Evolutionary conservation across 2,797 vertebrate species (phyloP).

Genomic region (Buphagus erythrorhynchus): DNA sequence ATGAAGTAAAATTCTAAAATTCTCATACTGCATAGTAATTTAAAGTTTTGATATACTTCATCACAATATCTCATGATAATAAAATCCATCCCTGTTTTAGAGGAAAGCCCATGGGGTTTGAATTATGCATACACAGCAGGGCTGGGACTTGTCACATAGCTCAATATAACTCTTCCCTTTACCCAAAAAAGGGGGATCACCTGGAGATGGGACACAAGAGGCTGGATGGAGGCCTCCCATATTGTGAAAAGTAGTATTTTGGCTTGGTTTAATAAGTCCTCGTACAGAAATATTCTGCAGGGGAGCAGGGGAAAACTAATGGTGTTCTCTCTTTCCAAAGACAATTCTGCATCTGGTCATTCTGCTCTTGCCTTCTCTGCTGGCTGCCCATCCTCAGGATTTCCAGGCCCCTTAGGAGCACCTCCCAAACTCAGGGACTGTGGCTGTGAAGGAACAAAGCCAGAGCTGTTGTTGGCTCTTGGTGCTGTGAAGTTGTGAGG

Average conservation of each 20-base stretch:
- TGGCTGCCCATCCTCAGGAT: background rate
- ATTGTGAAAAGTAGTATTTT: background rate
- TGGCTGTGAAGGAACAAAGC: background rate
- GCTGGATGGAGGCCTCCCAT: background rate
- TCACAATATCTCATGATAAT: background rate
- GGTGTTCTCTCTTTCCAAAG: background rate
- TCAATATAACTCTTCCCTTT: background rate
- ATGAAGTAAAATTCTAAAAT: background rate
- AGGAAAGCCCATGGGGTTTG: background rate
- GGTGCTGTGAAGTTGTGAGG: background rate
- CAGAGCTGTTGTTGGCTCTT: background rate
- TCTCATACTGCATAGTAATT: background rate
- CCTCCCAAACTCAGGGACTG: background rate
- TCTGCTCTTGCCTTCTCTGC: background rate
- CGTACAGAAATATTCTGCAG: background rate
- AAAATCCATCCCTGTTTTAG: background rate
- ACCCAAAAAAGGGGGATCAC: background rate
- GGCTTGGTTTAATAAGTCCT: background rate
- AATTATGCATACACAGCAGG: background rate
- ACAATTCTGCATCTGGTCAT: background rate
- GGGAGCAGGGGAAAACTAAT: background rate
- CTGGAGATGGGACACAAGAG: background rate
- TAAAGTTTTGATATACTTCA: background rate
- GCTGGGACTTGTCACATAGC: background rate
- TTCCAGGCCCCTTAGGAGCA: background rate